Evolutionary conservation across 2,797 vertebrate genomes (phyloP), one percentile per base, ranked within the genome.

Genomic region (Taenioides sp.): DNA sequence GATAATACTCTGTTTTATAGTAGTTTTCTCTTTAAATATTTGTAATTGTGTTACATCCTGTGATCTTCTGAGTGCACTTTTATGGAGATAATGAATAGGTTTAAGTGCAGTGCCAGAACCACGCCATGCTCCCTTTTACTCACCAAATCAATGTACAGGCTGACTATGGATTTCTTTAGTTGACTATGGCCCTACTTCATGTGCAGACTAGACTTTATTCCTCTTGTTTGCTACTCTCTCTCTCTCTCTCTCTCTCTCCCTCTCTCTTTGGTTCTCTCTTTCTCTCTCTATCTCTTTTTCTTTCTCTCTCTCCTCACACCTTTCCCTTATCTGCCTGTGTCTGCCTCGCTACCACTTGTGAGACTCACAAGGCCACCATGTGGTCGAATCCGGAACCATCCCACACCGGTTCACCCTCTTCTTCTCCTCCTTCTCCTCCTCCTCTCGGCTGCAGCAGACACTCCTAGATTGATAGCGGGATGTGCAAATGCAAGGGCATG

Each of bases 311-410:
- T 37, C 34, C 34, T 37, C 77, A 50, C 82, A 37, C 47, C 34
- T 67, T n/a, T 28, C 43, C 67, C 49, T 9, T 55, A 54, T 52
- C 52, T 28, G 10, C 40, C 22, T 58, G 25, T 11, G 43, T 52
- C 34, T 28, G 54, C 40, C 25, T 79, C 75, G 58, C 65, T 23
- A 14, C 4, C 70, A 37, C 72, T 37, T 59, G 16, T 81, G 80
- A 95, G 92, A 94, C 96, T 96, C 84, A 96, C 94, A 96, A 95
- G 95, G 96, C 97, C 97, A 96, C 97, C 97, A 94, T 96, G 96
- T 98, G 97, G 97, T 95, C 93, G 92, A 94, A 91, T 92, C 89
- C 88, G 95, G 96, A 94, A 97, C 92, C 96, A 90, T 23, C 93
- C 94, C 81, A 80, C 52, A 20, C 67, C 79, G 82, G 77, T 93